phyloP scores from a whole-genome alignment of 1,140 invertebrate genomes.

The Apocrypta bakeri region DNA sequence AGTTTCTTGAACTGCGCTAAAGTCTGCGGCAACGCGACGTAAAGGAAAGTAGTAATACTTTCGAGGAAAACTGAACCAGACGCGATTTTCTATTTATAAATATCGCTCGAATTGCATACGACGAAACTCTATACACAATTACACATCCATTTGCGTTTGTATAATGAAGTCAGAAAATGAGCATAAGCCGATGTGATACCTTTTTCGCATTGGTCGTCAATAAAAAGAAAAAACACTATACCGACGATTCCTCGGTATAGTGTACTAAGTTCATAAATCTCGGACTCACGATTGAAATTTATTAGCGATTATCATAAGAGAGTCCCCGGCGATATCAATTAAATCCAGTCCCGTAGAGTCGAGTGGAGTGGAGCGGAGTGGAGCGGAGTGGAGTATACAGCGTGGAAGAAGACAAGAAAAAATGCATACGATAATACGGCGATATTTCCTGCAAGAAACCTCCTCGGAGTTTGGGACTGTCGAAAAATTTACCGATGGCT shows the following conservation, averaged over 20 bases:
- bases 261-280: slow-evolving; percentile 63
- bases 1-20: background rate
- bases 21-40: background rate
- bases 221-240: no score
- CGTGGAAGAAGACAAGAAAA: background rate
- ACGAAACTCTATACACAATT: no score
- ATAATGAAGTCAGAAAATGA: no score
- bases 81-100: background rate
- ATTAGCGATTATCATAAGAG: slow-evolving; percentile 61
- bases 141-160: no score
- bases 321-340: slow-evolving; percentile 63
- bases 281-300: slow-evolving; percentile 63
- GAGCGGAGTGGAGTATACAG: background rate
- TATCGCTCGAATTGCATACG: background rate
- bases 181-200: no score
- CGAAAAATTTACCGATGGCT: slow-evolving; percentile 37
- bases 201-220: no score
- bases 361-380: background rate
- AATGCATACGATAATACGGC: background rate
- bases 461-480: slow-evolving; percentile 22
- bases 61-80: background rate
- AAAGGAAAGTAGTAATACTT: slow-evolving; percentile 15
- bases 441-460: background rate
- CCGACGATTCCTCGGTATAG: no score
- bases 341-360: slow-evolving; percentile 52